phyloP scores from a whole-genome alignment of 2,113 vertebrate genomes.

The Coreoperca whiteheadi region DNA sequence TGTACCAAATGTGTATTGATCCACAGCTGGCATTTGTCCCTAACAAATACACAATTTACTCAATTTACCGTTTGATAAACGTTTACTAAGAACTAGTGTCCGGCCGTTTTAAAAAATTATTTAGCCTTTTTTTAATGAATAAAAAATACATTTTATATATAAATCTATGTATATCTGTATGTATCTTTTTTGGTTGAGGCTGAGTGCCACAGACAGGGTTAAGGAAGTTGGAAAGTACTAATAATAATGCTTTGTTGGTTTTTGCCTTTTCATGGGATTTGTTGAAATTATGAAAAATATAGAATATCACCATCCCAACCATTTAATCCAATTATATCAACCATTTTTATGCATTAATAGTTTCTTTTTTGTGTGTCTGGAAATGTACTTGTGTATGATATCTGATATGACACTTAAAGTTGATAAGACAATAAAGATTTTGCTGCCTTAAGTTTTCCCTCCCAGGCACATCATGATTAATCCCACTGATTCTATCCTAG shows the following conservation, averaged over 20 bases:
- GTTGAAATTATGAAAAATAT: neutral
- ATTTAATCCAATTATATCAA: neutral
- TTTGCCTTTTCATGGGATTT: neutral
- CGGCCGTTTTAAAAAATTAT: neutral
- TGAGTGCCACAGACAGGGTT: neutral
- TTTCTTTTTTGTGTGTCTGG: rapidly evolving
- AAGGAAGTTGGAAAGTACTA: neutral
- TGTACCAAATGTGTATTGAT: neutral
- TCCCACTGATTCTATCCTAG: neutral
- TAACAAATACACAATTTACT: neutral
- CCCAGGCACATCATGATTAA: neutral
- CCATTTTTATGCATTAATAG: neutral
- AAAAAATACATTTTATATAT: no score
- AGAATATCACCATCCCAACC: neutral
- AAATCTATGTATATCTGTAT: no score
- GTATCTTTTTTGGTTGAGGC: neutral
- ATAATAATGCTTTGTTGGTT: neutral
- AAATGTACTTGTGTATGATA: no score
- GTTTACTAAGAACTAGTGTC: no score
- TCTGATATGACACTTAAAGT: conserved; percentile 14
- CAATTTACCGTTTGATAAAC: neutral
- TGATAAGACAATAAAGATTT: neutral
- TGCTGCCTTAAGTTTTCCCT: no score
- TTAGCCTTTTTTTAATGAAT: no score
- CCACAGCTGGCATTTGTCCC: neutral